phyloP scores from a whole-genome alignment of 2,113 vertebrate genomes.

The Platysteira castanea region DNA sequence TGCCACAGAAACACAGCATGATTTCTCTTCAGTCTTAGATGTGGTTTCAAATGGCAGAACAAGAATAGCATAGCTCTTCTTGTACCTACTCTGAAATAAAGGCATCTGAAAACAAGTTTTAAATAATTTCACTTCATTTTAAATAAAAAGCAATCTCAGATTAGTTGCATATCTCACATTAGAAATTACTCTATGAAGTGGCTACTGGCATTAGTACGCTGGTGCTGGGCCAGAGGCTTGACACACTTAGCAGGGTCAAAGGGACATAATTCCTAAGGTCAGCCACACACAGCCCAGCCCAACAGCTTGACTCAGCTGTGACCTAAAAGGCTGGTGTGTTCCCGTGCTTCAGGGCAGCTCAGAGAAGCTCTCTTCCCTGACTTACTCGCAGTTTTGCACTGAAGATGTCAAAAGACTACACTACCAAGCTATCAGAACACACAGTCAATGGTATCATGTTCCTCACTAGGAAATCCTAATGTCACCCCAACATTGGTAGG shows the following conservation, averaged over 20 bases:
- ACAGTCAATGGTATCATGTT: neutral
- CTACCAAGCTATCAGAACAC: neutral
- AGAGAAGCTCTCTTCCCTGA: neutral
- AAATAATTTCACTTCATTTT: neutral
- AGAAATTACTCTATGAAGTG: neutral
- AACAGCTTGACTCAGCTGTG: neutral
- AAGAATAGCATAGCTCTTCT: neutral
- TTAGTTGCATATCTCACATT: neutral
- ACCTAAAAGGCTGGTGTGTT: neutral
- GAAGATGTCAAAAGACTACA: neutral
- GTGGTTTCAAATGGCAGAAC: neutral
- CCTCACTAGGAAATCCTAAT: neutral
- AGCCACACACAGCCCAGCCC: neutral
- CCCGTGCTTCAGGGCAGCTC: neutral
- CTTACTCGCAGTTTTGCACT: neutral
- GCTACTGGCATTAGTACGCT: neutral
- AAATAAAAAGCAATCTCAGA: neutral
- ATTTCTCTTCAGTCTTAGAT: neutral
- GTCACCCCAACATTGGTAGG: neutral
- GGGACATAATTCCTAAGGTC: neutral
- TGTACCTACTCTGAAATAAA: neutral
- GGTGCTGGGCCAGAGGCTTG: neutral
- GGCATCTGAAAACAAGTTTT: neutral
- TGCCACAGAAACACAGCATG: neutral
- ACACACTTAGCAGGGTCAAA: neutral